Evolutionary conservation across 2,888 invertebrate genomes (phyloP), one percentile per base, ranked within the genome.

Genomic region (Drosophila emarginata): DNA sequence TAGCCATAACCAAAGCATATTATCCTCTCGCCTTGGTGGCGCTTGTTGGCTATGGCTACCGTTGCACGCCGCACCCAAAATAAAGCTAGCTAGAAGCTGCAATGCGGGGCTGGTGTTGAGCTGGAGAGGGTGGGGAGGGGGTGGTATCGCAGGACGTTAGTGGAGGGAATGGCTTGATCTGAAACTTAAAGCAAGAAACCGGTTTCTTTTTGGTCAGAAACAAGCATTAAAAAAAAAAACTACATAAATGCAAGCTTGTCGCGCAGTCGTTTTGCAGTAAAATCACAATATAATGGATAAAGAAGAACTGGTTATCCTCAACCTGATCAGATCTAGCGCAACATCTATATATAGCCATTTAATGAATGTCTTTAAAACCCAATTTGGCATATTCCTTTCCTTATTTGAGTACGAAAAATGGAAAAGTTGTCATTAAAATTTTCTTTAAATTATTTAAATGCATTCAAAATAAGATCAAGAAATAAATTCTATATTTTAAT

Each of bases 61-160:
- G 87, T 84, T 72, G 85, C 85, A 87, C 82, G 82, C 76, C 74
- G 74, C 74, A 36, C 67, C 72, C 72, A 73, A 73, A 45, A 45
- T 11, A 36, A 12, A 37, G 9, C 32, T 61, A 72, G 65, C 73
- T 61, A 71, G 65, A 72, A 72, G 61, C 59, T 56, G 68, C 53
- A 62, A 54, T 52, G 26, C 32, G 9, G 32, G 6, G 26, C 23
- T 23, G 23, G 23, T 4, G 28, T 28, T 7, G 28, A n/a, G 23
- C 23, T 23, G 6, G n/a, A n/a, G n/a, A n/a, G 28, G 28, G 4
- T 28, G 2, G 37, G 23, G 50, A 23, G 26, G 15, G 57, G 32
- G 70, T n/a, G 45, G 6, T 6, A 63, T 67, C 64, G 57, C 50
- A 50, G 23, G 45, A 57, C 21, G 57, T 51, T 6, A 53, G 50